Evolutionary conservation across 2,113 vertebrate species (phyloP), one percentile per base, ranked within the genome.

Genomic region (Pholis gunnellus): DNA sequence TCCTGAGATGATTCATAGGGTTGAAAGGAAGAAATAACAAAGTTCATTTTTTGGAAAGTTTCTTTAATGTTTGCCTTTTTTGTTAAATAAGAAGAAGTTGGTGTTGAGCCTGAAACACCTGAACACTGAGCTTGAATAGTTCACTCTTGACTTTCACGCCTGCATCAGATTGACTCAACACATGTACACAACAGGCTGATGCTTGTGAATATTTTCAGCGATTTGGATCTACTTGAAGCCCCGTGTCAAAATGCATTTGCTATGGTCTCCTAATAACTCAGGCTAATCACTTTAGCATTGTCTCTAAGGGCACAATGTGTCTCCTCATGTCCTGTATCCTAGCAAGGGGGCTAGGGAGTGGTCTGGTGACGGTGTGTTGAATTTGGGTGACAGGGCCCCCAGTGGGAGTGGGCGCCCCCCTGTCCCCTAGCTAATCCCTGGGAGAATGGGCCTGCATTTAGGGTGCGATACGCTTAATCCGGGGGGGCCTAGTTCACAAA

Each of bases 371-470:
- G 74, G 84, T 90, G 90, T 93, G 92, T 91, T 92, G 91, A 94
- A 94, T 95, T 87, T 94, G 88, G 92, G 85, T 94, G 95, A 95
- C 94, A 92, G 93, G 81, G 78, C 79, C 86, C 86, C 72, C 90
- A 87, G 87, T 75, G 72, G 78, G 88, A 91, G 86, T 72, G 84
- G 88, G 82, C 34, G 64, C 83, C 81, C 73, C 83, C 67, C 69
- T 34, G 57, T 87, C 91, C 88, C 80, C 81, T 52, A 60, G 76
- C 85, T 95, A 95, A 95, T 95, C 95, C 93, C 90, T 85, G 68
- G 66, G 80, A 94, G 91, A 96, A 95, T 93, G 87, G 89, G 80
- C 46, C 78, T 22, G 87, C 90, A 91, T 93, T 96, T 93, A 93
- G 91, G 89, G 81, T 88, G 84, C 68, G 91, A 93, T 93, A 90